Percentiles rank a stretch among this genome's conserved stretches.
Conservation (phyloP, 2,888 invertebrate genomes). For the Orthosia incerta region DNA sequence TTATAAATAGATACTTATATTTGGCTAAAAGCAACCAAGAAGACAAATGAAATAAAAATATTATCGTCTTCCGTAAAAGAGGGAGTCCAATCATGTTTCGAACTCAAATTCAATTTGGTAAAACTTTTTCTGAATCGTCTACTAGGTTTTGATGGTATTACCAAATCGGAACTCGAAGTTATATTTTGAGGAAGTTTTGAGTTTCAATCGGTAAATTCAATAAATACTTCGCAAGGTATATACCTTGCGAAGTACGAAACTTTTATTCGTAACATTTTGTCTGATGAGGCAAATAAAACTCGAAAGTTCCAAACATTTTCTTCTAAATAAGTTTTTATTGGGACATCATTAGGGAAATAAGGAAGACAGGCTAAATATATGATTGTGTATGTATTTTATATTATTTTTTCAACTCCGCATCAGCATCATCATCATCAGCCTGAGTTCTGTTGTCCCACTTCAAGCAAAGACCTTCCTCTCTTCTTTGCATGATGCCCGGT, state of each 20-base stretch:
- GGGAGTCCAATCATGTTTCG: conserved; percentile 4
- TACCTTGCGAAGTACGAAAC: too few relatives aligned
- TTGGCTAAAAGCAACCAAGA: not conserved
- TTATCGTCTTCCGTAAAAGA: not conserved
- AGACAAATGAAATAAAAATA: conserved; percentile 16
- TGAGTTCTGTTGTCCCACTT: too few relatives aligned
- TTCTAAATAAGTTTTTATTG: conserved; percentile 20
- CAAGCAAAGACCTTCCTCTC: too few relatives aligned
- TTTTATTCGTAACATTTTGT: conserved; percentile 12
- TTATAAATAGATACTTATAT: not conserved
- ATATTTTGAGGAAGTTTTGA: conserved; percentile 10
- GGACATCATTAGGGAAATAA: conserved; percentile 8
- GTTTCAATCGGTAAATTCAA: conserved; percentile 30
- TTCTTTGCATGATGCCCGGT: too few relatives aligned
- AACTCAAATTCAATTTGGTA: conserved; percentile 41
- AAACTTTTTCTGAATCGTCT: conserved; percentile 47
- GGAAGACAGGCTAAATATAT: not conserved
- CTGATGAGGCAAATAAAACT: conserved; percentile 35
- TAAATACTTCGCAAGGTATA: conserved; percentile 45
- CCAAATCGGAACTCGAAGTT: conserved; percentile 13
- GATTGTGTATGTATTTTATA: not conserved
- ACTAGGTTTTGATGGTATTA: conserved; percentile 17
- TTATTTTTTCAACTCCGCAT: too few relatives aligned
- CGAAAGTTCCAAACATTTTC: conserved; percentile 14
- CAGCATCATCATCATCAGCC: too few relatives aligned